Evolutionary conservation across 2,113 vertebrate genomes (phyloP), one percentile per base, ranked within the genome.

Genomic region (Pimephales promelas): DNA sequence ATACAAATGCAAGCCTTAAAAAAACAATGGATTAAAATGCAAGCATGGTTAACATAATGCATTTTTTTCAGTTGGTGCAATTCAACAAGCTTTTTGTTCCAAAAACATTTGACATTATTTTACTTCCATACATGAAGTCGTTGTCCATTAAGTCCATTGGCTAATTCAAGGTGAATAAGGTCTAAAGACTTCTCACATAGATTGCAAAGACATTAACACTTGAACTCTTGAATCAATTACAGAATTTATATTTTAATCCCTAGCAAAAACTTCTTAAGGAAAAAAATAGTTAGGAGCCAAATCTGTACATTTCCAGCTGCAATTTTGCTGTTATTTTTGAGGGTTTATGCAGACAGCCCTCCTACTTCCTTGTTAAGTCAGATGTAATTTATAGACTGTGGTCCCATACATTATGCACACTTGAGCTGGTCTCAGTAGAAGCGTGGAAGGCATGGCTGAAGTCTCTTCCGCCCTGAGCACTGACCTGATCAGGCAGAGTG

Each of bases 401-500:
- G 26, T 36, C 10, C 36, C 26, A 45, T 45, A 45, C 56, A 79
- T 79, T 79, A 76, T 62, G 76, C 34, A 79, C 56, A 79, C 57
- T 62, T 28, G 54, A 18, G 54, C 76, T 28, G 22, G n/a, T 45
- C 36, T 61, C 22, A 76, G 28, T 34, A 0, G 5, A 16, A 77
- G 20, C 24, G 40, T 49, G 34, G 16, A 40, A 20, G 20, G 59
- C 9, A 56, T 5, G 22, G 36, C 61, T 45, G 31, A 14, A 80
- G 26, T 47, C 52, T 57, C 59, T 57, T 78, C 24, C 26, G 5
- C 5, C 74, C 11, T 9, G 43, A 49, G 83, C 56, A 10, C 43
- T 85, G 84, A 85, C 57, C 79, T 68, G 71, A 45, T 64, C n/a
- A 49, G 61, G 57, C 34, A 26, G 49, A 71, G 72, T 16, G 22